These are phyloP conservation scores for Drosophila greeni DNA, from an alignment of 2,888 invertebrate genomes.

Conservation along the genomic window DNA sequence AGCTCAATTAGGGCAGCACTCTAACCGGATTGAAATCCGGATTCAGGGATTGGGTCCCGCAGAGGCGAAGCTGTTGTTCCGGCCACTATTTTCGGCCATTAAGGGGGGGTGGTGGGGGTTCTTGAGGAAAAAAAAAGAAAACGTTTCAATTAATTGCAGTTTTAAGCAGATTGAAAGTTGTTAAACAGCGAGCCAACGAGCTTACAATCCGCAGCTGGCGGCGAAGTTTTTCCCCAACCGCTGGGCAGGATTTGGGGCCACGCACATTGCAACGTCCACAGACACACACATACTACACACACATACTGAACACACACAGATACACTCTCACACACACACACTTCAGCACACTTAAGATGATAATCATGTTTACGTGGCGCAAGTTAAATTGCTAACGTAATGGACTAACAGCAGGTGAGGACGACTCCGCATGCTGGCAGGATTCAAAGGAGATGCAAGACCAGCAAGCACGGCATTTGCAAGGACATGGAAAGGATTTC, in stretches of 20 bases:
- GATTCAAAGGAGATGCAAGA: constrained; percentile 18
- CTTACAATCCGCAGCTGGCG: constrained; percentile 38
- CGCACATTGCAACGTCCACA: constrained; percentile 50
- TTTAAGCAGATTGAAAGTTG: constrained; percentile 71
- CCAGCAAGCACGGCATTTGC: constrained; percentile 1
- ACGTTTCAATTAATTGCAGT: constrained; percentile 68
- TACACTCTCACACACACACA: constrained; percentile 49
- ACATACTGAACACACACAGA: constrained; percentile 46
- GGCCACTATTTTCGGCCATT: constrained; percentile 29
- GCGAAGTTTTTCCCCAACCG: constrained; percentile 30
- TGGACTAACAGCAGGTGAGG: constrained; percentile 71
- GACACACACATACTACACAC: constrained; percentile 46
- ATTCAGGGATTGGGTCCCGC: constrained; percentile 6
- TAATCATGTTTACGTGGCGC: constrained; percentile 75
- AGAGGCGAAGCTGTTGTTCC: constrained; percentile 6
- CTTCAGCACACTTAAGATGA: constrained; percentile 75
- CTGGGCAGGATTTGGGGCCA: constrained; percentile 38
- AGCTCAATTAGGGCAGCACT: constrained; percentile 63
- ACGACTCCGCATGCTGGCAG: constrained; percentile 27
- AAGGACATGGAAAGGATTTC: neutral
- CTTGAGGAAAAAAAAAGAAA: constrained; percentile 52
- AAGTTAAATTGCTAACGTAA: constrained; percentile 74
- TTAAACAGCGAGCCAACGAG: constrained; percentile 50
- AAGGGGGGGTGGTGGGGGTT: constrained; percentile 17
- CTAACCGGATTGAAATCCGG: constrained; percentile 28